Percentiles rank a stretch among this genome's conserved stretches.
Evolutionary conservation across 2,113 vertebrate species (phyloP).

Genomic region (Varanus salvator): DNA sequence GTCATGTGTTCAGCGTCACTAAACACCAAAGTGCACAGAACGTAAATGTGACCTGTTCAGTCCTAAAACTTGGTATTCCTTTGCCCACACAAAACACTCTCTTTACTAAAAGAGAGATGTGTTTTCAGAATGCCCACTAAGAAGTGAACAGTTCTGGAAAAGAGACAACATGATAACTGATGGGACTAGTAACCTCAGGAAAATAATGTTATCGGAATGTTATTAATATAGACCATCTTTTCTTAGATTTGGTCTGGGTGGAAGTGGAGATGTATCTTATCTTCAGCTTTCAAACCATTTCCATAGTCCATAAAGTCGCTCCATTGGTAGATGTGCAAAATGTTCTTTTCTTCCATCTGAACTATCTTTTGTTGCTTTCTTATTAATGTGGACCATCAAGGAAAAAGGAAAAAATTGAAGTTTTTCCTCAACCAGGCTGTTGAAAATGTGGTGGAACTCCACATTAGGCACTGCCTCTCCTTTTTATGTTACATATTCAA

Average conservation of each 20-base stretch:
- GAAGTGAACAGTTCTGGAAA: neutral
- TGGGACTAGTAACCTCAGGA: fast-evolving
- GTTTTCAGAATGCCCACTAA: neutral
- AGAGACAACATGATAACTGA: neutral
- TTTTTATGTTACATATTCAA: neutral
- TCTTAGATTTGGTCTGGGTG: neutral
- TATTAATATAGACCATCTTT: neutral
- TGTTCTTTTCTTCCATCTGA: neutral
- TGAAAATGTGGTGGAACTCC: neutral
- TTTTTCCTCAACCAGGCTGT: neutral
- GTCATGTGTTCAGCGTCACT: too few species aligned
- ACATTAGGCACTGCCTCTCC: neutral
- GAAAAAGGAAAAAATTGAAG: neutral
- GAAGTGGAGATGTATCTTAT: neutral
- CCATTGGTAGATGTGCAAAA: neutral
- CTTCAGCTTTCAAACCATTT: slow-evolving; percentile 2
- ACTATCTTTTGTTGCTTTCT: neutral
- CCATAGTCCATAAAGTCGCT: neutral
- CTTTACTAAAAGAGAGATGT: neutral
- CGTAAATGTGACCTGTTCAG: neutral
- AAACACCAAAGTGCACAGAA: too few species aligned
- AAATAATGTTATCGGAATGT: neutral
- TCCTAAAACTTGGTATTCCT: neutral
- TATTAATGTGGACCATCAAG: neutral
- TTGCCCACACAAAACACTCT: neutral